Base-by-base conservation (phyloP, 2,113 vertebrate genomes). In the Cynocephalus volans region DNA sequence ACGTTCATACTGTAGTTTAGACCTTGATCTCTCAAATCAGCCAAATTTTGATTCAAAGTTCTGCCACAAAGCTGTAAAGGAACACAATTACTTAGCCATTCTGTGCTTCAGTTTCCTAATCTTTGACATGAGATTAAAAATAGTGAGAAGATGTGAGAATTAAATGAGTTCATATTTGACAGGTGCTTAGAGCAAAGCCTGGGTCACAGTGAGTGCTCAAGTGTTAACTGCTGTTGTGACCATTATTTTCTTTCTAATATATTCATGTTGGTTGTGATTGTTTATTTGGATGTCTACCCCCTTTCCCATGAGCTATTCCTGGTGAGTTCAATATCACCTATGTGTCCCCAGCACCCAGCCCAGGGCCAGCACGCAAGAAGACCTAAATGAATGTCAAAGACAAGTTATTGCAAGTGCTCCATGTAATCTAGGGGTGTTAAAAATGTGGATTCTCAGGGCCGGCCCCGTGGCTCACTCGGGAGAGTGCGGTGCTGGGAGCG, bases 271-370 rank as follows among this genome's bases (percentile, higher is more conserved):
- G 77, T 92, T 67, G 26, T 26, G 83, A 95, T 14, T 58, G 52
- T 87, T 88, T 88, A 52, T 70, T 80, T 77, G 96, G 77, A 93
- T 45, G 67, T 81, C 89, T 86, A 82, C 50, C 80, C 58, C 73
- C 21, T 67, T 93, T 79, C 62, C 75, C 94, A 28, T 41, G 73
- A 82, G 75, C 77, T 89, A 56, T 92, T 93, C 91, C 50, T 95
- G 86, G 77, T 77, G 86, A 92, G 48, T 76, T 92, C 84, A n/a
- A 9, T 90, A 92, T 81, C 92, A 90, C 85, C 60, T 73, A 24
- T 96, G 81, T 83, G 82, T 88, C 79, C 33, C 31, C 0, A 19
- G 67, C 8, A 2, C 7, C 36, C 41, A 84, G 9, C 52, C 75
- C 50, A 73, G 50, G 69, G 60, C 62, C 36, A 64, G 58, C 87